These are phyloP conservation scores for Holacanthella duospinosa DNA, from an alignment of 2,888 invertebrate genomes.

Conservation along the genomic window DNA sequence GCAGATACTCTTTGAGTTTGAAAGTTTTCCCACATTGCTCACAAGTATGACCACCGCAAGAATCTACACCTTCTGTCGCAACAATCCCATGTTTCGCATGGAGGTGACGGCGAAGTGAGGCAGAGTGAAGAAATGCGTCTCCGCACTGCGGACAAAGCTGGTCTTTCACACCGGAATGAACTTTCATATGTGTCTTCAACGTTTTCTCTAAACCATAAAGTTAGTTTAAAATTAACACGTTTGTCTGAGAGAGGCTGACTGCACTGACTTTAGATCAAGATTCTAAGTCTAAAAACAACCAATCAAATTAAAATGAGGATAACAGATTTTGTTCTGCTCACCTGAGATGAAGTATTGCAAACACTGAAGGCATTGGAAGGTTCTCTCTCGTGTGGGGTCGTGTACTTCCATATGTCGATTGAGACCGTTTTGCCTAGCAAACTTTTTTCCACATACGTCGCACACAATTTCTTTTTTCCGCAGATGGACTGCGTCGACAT, in stretches of 20 bases:
- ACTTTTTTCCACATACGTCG: background rate
- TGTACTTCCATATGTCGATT: background rate
- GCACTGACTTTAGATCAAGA: no score
- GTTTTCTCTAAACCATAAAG: no score
- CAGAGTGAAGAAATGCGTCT: background rate
- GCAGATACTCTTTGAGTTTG: background rate
- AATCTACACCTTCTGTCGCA: background rate
- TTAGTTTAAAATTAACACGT: no score
- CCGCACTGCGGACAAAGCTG: background rate
- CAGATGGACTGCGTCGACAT: background rate
- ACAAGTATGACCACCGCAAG: background rate
- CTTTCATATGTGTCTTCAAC: background rate
- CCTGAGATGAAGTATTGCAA: background rate
- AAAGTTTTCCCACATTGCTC: slow-evolving; percentile 5
- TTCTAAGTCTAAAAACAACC: no score
- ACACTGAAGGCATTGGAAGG: background rate
- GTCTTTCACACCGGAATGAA: background rate
- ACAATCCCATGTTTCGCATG: background rate
- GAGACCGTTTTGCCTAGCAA: background rate
- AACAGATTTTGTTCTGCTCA: no score
- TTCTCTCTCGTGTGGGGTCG: background rate
- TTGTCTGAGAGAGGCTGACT: no score
- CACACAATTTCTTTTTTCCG: background rate
- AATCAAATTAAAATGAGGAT: no score
- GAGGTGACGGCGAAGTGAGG: background rate